Base-by-base conservation (phyloP, 2,888 invertebrate genomes). In the Lochmaea capreae region DNA sequence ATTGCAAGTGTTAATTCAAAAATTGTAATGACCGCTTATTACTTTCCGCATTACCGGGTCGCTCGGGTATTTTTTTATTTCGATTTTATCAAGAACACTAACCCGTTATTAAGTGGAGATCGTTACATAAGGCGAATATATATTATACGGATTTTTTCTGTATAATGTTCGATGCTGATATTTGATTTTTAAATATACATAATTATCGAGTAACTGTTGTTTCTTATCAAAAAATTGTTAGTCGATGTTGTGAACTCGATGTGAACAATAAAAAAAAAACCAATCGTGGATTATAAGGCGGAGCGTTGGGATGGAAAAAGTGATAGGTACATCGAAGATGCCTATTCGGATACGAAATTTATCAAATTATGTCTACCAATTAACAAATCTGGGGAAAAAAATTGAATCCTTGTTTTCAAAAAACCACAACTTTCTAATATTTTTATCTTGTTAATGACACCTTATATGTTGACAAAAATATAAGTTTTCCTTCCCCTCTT, bases 121-220 rank as follows among this genome's bases (percentile, higher is more conserved):
- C 43, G 71, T 78, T 75, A 78, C 73, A 72, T 76, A 76, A 77
- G 77, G 65, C 71, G 72, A 74, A 67, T 71, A 73, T 39, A 39
- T 39, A 39, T 39, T 39, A 39, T 67, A 67, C 67, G 70, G 57
- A 78, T 76, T 76, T 77, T 78, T 76, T 18, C 70, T 72, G 59
- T 57, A 66, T 52, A 71, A 76, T 71, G 67, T 74, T 68, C 68
- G 74, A 74, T 72, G 77, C 72, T 71, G 76, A 77, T 78, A 77
- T 76, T 71, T 78, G 77, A 78, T 78, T 78, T 78, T 78, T 78
- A 77, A 76, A 76, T 74, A 77, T 73, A 77, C 78, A 78, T 77
- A 78, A 77, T 78, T 77, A 76, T 62, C 39, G 71, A 75, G 77
- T 72, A 74, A 73, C 77, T 58, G 76, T 75, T 57, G 68, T 69